Conservation (phyloP, 2,797 vertebrate genomes). For the Neoniphon sammara region DNA sequence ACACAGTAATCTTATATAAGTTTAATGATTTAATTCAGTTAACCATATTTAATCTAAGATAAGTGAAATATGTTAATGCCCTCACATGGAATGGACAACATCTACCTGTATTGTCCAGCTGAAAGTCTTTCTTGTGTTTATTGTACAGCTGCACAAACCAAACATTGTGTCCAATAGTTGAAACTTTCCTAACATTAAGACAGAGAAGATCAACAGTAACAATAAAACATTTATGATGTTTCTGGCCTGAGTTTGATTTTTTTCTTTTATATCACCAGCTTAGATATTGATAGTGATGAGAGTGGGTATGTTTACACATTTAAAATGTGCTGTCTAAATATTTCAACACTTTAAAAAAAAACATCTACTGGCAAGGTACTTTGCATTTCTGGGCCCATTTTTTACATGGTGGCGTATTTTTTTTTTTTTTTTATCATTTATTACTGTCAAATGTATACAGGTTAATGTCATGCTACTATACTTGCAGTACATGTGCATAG, state of each 20-base stretch:
- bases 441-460: too few species aligned
- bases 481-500: too few species aligned
- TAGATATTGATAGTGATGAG: not conserved
- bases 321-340: not conserved
- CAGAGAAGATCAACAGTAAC: constrained; percentile 27
- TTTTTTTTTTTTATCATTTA: too few species aligned
- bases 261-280: constrained; percentile 1
- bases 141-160: constrained; percentile 39
- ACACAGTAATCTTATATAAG: constrained; percentile 50
- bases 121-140: constrained; percentile 52
- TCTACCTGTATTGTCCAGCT: constrained; percentile 15
- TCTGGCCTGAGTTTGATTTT: constrained; percentile 20
- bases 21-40: constrained; percentile 44
- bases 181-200: constrained; percentile 19
- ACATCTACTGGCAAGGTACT: too few species aligned
- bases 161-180: constrained; percentile 13
- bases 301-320: not conserved
- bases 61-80: constrained; percentile 41
- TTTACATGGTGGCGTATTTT: too few species aligned
- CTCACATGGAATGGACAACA: constrained; percentile 5
- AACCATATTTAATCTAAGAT: constrained; percentile 37
- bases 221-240: constrained; percentile 69
- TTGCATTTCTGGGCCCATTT: too few species aligned
- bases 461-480: too few species aligned
- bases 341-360: too few species aligned